phyloP scores from a whole-genome alignment of 2,888 invertebrate species.

The Thymelicus lineola region DNA sequence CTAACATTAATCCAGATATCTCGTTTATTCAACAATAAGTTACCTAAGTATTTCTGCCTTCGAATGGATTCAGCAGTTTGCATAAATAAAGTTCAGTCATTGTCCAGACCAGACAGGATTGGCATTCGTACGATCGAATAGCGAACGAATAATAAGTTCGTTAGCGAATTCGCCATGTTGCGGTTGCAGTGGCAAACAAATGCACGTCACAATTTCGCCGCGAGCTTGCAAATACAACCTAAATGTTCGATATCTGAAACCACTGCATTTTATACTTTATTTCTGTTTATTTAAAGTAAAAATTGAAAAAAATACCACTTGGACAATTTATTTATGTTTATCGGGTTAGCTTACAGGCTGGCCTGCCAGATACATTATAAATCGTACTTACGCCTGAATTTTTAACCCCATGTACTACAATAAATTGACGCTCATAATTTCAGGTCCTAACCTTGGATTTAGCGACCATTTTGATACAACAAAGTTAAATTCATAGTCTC shows the following conservation, averaged over 20 bases:
- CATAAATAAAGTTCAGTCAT: conserved; percentile 43
- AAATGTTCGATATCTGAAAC: conserved; percentile 41
- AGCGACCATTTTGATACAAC: no score
- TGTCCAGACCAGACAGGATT: conserved; percentile 50
- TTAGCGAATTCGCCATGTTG: conserved; percentile 64
- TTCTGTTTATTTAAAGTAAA: conserved; percentile 41
- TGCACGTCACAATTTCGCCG: conserved; percentile 60
- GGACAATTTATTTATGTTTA: conserved; percentile 54
- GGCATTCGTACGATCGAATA: conserved; percentile 55
- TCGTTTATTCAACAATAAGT: not conserved
- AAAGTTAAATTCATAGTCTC: no score
- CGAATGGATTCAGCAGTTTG: conserved; percentile 40
- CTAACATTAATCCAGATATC: not conserved
- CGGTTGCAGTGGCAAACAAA: conserved; percentile 58
- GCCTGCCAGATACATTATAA: conserved; percentile 51
- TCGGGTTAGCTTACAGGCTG: conserved; percentile 51
- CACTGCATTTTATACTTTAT: conserved; percentile 46
- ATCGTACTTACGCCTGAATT: conserved; percentile 46
- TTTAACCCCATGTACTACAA: conserved; percentile 37
- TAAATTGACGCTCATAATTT: not conserved
- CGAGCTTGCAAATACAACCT: conserved; percentile 50
- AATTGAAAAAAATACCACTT: conserved; percentile 38
- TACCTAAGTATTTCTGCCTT: not conserved
- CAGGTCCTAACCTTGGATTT: not conserved
- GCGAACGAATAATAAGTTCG: conserved; percentile 73